These are phyloP conservation scores for Cydia pomonella DNA, from an alignment of 1,140 invertebrate genomes.

Conservation along the genomic window DNA sequence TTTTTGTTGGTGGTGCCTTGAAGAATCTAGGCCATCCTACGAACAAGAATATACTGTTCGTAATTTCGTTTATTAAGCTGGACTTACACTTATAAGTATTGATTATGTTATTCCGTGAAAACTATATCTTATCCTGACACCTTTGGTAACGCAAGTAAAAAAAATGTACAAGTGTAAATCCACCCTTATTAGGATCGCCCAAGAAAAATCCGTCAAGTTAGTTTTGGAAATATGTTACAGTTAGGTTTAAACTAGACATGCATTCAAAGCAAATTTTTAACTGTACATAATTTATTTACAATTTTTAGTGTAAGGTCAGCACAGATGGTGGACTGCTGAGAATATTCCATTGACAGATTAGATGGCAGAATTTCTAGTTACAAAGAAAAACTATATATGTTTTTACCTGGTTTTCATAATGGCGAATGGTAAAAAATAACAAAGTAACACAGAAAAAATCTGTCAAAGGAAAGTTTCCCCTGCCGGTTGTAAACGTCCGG, in stretches of 20 bases:
- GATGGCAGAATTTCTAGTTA: too few species aligned
- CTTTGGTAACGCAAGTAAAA: background rate
- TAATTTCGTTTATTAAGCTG: constrained; percentile 36
- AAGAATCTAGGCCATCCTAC: constrained; percentile 63
- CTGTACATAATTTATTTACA: constrained; percentile 7
- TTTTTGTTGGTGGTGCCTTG: constrained; percentile 64
- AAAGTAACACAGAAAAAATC: too few species aligned
- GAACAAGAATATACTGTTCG: constrained; percentile 62
- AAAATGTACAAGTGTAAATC: background rate
- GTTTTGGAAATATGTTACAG: background rate
- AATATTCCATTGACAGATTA: too few species aligned
- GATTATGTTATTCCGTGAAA: too few species aligned
- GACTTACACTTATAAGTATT: constrained; percentile 1
- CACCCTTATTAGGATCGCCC: constrained; percentile 2
- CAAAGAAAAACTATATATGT: too few species aligned
- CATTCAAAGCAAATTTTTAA: constrained; percentile 3
- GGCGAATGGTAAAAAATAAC: too few species aligned
- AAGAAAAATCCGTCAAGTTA: background rate
- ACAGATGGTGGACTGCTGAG: too few species aligned
- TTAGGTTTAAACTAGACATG: background rate
- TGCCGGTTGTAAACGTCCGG: too few species aligned
- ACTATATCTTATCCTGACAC: too few species aligned
- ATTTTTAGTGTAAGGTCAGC: background rate
- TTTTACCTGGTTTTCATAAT: too few species aligned
- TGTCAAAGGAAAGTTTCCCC: too few species aligned